Evolutionary conservation across 2,888 invertebrate species (phyloP), one percentile per base, ranked within the genome.

Genomic region (Falcaria lacertinaria): DNA sequence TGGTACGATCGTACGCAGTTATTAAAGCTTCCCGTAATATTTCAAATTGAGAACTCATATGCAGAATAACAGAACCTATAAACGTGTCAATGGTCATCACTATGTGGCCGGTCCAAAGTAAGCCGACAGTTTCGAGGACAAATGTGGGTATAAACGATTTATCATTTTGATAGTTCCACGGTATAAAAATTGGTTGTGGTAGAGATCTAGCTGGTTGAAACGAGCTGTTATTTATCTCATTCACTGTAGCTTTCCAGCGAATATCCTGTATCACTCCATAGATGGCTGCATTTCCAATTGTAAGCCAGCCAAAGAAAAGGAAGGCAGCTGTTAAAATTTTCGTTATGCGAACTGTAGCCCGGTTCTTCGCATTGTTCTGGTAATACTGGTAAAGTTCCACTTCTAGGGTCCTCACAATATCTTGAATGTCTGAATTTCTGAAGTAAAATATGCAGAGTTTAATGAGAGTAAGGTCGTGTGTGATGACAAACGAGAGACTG

Each of bases 61-160:
- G 88, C 0, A 88, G 57, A 42, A 89, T 85, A 13, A 89, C 55
- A 2, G 88, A 80, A 5, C 78, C 89, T 44, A 89, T 85, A 47
- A 88, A 84, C 0, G 88, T 88, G 47, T 89, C 89, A 39, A 88
- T 84, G 0, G 74, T 74, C 84, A 89, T 82, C 8, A 89, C 85
- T 33, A 89, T 88, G 40, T 88, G 87, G 1, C 88, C 89, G 0
- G 88, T 89, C 88, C 88, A 89, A 13, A 89, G 54, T 16, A 89
- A 54, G 1, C 89, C 89, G 1, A 81, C 52, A 8, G 85, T 81
- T 60, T 87, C 88, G 7, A 89, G 53, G 2, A 77, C 57, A 48
- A 84, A 86, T 0, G 89, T 85, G 3, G 70, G 67, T 42, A 86
- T 73, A 37, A 74, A 89, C 0, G 78, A 64, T 13, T 41, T 43